Base-by-base conservation (phyloP, 2,888 invertebrate genomes). In the Acleris literana region DNA sequence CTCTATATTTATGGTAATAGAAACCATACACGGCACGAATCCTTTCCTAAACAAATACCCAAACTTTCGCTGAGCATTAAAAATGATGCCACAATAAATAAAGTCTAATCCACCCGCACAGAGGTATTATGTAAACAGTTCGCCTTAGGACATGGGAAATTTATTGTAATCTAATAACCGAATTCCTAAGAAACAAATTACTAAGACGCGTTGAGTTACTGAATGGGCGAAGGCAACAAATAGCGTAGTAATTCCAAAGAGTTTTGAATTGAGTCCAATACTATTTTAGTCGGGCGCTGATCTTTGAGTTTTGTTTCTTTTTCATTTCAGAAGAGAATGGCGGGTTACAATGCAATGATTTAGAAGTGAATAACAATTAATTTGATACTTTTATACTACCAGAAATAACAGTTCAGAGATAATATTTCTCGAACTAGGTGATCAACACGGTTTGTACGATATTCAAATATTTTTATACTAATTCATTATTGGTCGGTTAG, bases 261-360 rank as follows among this genome's bases (percentile, higher is more conserved):
- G 90, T 91, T 90, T 92, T 92, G 92, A 92, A 90, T 92, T 85
- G 85, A 84, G 87, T 92, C 92, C 92, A 92, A 91, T 69, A 84
- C 89, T 92, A 92, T 92, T 92, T 90, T 75, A 79, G 91, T 88
- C 78, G 85, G 85, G 86, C 83, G 81, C 79, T 88, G 91, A 90
- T 90, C 88, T 87, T 84, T 85, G 73, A 76, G 80, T 83, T 84
- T 87, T 87, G 78, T 85, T 85, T 87, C 80, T 78, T 87, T 89
- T 90, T 87, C 80, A 78, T 82, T 72, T 64, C 76, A 29, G 52
- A 53, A 57, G 61, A 62, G 61, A 65, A 65, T 62, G 52, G 66
- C 52, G 61, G 65, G 51, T 56, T 56, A 66, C 46, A 22, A 53
- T 62, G 39, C 29, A 20, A 20, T 49, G 49, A 7, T 49, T 59